Evolutionary conservation across 1,140 invertebrate genomes (phyloP), one percentile per base, ranked within the genome.

Genomic region (Dendroctonus valens): DNA sequence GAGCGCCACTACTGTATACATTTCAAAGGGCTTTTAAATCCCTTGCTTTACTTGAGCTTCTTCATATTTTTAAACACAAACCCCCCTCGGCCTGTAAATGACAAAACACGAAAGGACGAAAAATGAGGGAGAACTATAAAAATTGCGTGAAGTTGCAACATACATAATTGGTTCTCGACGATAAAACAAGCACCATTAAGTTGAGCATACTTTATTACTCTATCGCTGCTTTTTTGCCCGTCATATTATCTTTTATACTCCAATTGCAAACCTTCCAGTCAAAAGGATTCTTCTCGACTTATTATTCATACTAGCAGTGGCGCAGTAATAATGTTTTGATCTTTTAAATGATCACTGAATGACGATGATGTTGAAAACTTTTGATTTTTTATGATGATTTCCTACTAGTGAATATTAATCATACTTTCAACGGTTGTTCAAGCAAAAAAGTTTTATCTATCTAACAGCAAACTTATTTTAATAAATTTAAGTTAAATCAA

Each of bases 161-260:
- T 61, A 51, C 59, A 41, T 41, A 51, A 61, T 61, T 61, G 49
- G 38, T 49, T 51, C 59, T 59, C 41, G 15, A 49, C 26, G 12
- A 41, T 49, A 52, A 38, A 61, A 60, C 48, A 61, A 61, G 59
- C 59, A 61, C 39, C 59, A 61, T 61, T 61, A 61, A 61, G 12
- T 14, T 41, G 38, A 61, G 48, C 38, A 51, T 52, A 49, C 59
- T 61, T 61, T 61, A 61, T 61, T 50, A n/a, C 59, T 61, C 12
- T n/a, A 51, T 39, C 15, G 59, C 41, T 50, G 48, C 46, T 39
- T 61, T 49, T 60, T 61, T 61, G 11, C 7, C 38, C 26, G 48
- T 40, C 46, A 39, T 61, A 61, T 51, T 52, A 51, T 61, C 49
- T 61, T 49, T 50, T 61, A 40, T 61, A 9, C 59, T 41, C 42